Evolutionary conservation across 2,113 vertebrate genomes (phyloP), one percentile per base, ranked within the genome.

Genomic region (Rhinopomastus cyanomelas): DNA sequence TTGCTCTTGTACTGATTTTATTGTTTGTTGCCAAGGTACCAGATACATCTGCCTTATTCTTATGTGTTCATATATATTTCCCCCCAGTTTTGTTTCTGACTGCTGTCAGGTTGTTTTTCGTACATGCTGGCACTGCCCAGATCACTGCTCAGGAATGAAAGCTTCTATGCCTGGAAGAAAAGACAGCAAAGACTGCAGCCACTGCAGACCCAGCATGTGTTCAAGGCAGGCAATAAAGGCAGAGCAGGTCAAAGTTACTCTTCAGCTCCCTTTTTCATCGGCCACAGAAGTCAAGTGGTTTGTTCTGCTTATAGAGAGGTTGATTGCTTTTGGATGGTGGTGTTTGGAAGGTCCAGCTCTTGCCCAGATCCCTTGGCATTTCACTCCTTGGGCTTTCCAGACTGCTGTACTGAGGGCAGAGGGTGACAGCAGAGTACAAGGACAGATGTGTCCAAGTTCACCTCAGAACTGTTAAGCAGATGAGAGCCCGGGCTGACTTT

Each of bases 21-120:
- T 85, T 90, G 65, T 89, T 88, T 88, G 94, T 96, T 97, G 93
- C 95, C 93, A 90, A 85, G 89, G 77, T 93, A 94, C 91, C 62
- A 56, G 46, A 44, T 86, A 69, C 55, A 65, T 90, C 81, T 83
- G 73, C 79, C 39, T 89, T 79, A 59, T 79, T 93, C 79, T 87
- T 83, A 60, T 26, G 59, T 8, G 59, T 8, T 42, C 27, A 6
- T 46, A 48, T 7, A 3, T 84, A 51, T 83, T 88, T 81, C 4
- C 30, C 12, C 42, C n/a, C 44, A 60, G 12, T 61, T 44, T 78
- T 48, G 12, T 16, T 85, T 85, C 65, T 78, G 9, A 27, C 25
- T 84, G 60, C 46, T 13, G 6, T 87, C 53, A 62, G 25, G 48
- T 57, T 88, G 36, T 16, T 83, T 95, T 42, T 88, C 64, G 83